Base-by-base conservation (phyloP, 2,888 invertebrate genomes). In the Mythimna lalbum region DNA sequence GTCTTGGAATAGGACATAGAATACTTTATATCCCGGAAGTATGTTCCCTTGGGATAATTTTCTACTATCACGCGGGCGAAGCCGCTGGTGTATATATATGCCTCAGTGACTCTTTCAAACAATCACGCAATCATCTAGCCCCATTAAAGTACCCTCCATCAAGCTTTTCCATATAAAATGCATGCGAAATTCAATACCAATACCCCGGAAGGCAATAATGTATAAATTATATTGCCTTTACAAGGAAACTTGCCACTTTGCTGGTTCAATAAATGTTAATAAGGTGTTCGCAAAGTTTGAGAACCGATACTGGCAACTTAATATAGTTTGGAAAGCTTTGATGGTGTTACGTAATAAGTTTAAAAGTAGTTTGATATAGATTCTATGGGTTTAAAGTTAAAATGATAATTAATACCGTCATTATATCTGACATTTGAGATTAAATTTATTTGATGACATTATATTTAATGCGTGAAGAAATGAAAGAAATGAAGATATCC, bases 211-310 rank as follows among this genome's bases (percentile, higher is more conserved):
- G 49, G 36, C 21, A n/a, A n/a, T 50, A 36, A 27, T 36, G 59
- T 47, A 60, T 78, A 63, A 71, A 71, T 63, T 56, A 59, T 12
- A 63, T 53, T 61, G 50, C 27, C 21, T 53, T 49, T 56, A 36
- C 77, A 81, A 9, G 36, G 43, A n/a, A 82, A 82, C 82, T 78
- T 71, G 56, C 31, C 63, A 63, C 79, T 82, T 55, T 36, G 12
- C 63, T 5, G 12, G 72, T 33, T 69, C 82, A 59, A 78, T 63
- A 56, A 64, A 65, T 60, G 72, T 56, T 78, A 81, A 78, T 66
- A 55, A 77, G 72, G 36, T 39, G 55, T 17, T 39, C 27, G 33
- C 19, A 10, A 77, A 81, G 49, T 77, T 81, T 19, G 14, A 55
- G 50, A 49, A 61, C 47, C 60, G 69, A 76, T 81, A 69, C 43